Base-by-base conservation (phyloP, 2,888 invertebrate genomes). In the Meliscaeva auricollis region DNA sequence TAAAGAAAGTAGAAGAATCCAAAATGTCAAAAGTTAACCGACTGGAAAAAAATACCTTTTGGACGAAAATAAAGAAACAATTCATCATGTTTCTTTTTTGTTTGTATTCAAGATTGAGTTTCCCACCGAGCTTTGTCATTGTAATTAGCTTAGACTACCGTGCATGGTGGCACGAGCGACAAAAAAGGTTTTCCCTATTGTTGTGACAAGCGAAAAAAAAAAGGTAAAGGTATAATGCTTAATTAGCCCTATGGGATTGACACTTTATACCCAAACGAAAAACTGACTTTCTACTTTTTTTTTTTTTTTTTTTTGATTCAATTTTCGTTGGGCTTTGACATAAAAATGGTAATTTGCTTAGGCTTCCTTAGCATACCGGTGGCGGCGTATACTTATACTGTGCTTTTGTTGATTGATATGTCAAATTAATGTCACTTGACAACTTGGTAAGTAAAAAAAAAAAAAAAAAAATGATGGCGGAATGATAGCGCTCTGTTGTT, bases 401-500 rank as follows among this genome's bases (percentile, higher is more conserved):
- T 38, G 38, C 35, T 22, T 8, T 9, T 74, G 56, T 38, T 50
- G 64, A 77, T 78, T 83, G 83, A 78, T 74, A 56, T 78, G 78
- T 78, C 83, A 74, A 74, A 78, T 83, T 74, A 83, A 78, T 78
- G 69, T 58, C 74, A 69, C 64, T 74, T 66, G 48, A 70, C 46
- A 54, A 20, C 13, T 20, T 22, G 20, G 26, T 41, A 48, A 48
- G 56, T 54, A 62, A 41, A 38, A n/a, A n/a, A n/a, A n/a, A n/a
- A n/a, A n/a, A n/a, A n/a, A n/a, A n/a, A n/a, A n/a, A 62, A 77
- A 66, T 22, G 62, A 56, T 78, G 72, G 26, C n/a, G 38, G 8
- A 9, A 11, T 38, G 8, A 38, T 38, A 17, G 8, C 5, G 50
- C 50, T 22, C 26, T 17, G 50, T 52, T 52, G 20, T 17, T 56